These are phyloP conservation scores for Anthoscopus minutus DNA, from an alignment of 2,113 vertebrate genomes.

Conservation along the genomic window DNA sequence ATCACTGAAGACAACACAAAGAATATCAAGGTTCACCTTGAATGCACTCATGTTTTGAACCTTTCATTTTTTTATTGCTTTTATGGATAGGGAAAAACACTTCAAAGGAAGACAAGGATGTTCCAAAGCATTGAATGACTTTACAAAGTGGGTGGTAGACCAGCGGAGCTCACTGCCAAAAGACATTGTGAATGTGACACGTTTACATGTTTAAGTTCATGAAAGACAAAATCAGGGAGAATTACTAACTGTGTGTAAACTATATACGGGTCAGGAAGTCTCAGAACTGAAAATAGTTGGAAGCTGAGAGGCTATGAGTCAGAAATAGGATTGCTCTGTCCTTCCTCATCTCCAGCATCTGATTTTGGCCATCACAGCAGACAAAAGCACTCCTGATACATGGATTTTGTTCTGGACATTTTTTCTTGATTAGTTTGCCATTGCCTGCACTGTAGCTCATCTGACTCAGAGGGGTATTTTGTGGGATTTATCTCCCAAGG, in stretches of 20 bases:
- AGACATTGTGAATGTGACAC: neutral
- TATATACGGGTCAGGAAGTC: neutral
- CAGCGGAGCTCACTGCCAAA: neutral
- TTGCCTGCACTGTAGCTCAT: neutral
- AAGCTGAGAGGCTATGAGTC: neutral
- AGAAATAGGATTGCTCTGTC: neutral
- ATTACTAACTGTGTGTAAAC: neutral
- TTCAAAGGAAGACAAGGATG: neutral
- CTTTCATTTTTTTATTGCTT: neutral
- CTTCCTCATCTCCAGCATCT: neutral
- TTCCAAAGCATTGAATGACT: conserved; percentile 6
- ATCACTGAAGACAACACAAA: neutral
- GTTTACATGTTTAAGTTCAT: conserved; percentile 4
- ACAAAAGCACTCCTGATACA: neutral
- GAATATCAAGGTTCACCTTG: conserved; percentile 10
- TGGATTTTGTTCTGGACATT: neutral
- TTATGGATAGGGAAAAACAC: neutral
- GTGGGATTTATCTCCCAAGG: neutral
- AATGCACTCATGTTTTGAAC: neutral
- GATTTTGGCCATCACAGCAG: neutral
- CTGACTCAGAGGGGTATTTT: neutral
- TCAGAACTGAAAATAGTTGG: neutral
- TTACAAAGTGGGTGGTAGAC: conserved; percentile 22
- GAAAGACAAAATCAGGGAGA: conserved; percentile 30
- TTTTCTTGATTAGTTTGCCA: neutral